A percentile compares a stretch with the other conserved stretches of the same genome.
These are phyloP conservation scores for Lithophane leautieri DNA, from an alignment of 2,888 invertebrate genomes.

Conservation along the genomic window DNA sequence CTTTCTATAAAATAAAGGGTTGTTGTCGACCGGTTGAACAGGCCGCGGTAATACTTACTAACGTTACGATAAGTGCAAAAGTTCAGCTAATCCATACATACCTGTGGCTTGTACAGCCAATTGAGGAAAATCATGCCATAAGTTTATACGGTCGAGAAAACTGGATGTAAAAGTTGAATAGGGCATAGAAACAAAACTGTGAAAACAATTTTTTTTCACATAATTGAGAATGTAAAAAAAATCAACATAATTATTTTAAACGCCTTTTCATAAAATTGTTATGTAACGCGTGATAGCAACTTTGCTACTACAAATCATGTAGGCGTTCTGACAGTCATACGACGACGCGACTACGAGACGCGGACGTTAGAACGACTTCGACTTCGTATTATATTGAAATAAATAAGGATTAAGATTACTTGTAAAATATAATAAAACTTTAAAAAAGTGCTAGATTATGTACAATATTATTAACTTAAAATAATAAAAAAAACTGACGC, in stretches of 20 bases:
- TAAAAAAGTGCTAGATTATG: too few relatives aligned
- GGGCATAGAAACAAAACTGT: background rate
- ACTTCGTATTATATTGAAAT: background rate
- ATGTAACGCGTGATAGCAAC: background rate
- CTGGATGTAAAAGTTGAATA: slow-evolving; percentile 31
- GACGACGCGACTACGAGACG: too few relatives aligned
- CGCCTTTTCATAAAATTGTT: slow-evolving; percentile 9
- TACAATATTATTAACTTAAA: too few relatives aligned
- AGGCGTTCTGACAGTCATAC: slow-evolving; percentile 11
- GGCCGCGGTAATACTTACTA: slow-evolving; percentile 21
- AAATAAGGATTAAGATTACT: background rate
- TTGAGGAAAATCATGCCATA: slow-evolving; percentile 48
- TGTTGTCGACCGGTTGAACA: slow-evolving; percentile 47
- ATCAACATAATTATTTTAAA: background rate
- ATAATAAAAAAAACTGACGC: too few relatives aligned
- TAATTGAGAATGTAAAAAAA: background rate
- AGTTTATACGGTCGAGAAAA: slow-evolving; percentile 24
- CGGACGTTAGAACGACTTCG: background rate
- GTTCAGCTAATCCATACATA: slow-evolving; percentile 47
- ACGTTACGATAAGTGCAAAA: slow-evolving; percentile 48
- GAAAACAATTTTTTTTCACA: background rate
- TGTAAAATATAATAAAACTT: background rate
- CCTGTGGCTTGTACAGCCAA: slow-evolving; percentile 38
- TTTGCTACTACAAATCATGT: slow-evolving; percentile 35
- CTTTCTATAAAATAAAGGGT: slow-evolving; percentile 63